phyloP scores from a whole-genome alignment of 2,113 vertebrate species.

The Bubo blakistoni region DNA sequence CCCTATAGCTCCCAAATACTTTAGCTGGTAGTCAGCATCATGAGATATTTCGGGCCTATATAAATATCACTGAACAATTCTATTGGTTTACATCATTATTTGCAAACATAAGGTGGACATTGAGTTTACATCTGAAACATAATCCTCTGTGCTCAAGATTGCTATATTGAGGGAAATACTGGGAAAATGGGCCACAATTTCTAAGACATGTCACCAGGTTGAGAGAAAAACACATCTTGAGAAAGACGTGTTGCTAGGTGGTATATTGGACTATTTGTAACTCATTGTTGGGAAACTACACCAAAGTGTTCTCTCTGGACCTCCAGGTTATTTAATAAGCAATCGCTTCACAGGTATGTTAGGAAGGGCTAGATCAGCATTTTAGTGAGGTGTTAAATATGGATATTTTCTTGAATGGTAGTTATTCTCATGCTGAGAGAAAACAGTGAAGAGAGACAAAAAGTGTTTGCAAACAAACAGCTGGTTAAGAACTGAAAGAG shows the following conservation, averaged over 20 bases:
- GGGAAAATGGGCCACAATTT: background rate
- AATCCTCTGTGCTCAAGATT: background rate
- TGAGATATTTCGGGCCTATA: background rate
- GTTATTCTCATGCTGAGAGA: background rate
- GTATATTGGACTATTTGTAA: background rate
- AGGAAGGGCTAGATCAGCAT: background rate
- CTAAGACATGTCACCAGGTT: background rate
- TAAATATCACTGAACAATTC: background rate
- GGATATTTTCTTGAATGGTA: background rate
- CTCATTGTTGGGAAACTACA: background rate
- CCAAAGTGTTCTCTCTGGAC: background rate
- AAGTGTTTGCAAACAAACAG: background rate
- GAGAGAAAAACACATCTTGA: background rate
- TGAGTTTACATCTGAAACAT: background rate
- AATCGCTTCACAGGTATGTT: background rate
- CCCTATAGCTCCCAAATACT: background rate
- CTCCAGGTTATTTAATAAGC: background rate
- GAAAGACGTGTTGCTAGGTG: background rate
- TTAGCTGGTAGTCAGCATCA: background rate
- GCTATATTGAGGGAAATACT: background rate
- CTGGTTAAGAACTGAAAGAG: background rate
- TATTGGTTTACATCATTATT: background rate
- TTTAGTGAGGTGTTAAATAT: background rate
- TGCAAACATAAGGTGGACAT: fast-evolving
- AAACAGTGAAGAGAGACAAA: background rate